Conservation (phyloP, 2,888 invertebrate species). For the Acanthosepion lycidas region DNA sequence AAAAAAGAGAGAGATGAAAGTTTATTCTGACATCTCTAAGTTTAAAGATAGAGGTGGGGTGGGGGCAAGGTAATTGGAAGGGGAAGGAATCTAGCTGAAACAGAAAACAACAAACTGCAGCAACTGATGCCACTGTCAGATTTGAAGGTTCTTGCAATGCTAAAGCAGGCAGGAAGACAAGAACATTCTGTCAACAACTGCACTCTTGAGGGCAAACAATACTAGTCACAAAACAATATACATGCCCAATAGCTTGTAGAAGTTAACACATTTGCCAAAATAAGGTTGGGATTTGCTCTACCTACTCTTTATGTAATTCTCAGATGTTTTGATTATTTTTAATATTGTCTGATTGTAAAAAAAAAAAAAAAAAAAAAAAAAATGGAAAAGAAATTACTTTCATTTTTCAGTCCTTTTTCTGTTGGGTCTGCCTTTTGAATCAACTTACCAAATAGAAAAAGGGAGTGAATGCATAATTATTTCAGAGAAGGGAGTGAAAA, state of each 20-base stretch:
- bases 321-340: too few relatives aligned
- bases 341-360: too few relatives aligned
- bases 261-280: background rate
- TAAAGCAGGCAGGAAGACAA: background rate
- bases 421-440: too few relatives aligned
- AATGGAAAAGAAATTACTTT: too few relatives aligned
- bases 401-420: too few relatives aligned
- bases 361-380: too few relatives aligned
- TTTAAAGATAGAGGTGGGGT: too few relatives aligned
- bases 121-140: background rate
- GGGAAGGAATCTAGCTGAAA: background rate
- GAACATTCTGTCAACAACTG: background rate
- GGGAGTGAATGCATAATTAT: too few relatives aligned
- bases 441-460: too few relatives aligned
- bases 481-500: too few relatives aligned
- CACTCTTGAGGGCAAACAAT: background rate
- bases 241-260: background rate
- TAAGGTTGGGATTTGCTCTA: too few relatives aligned
- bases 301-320: too few relatives aligned
- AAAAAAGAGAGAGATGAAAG: background rate
- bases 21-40: background rate
- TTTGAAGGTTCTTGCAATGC: conserved; percentile 18
- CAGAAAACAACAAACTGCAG: background rate
- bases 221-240: background rate
- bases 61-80: background rate